Evolutionary conservation across 2,797 vertebrate species (phyloP).

Genomic region (Neosalanx taihuensis): DNA sequence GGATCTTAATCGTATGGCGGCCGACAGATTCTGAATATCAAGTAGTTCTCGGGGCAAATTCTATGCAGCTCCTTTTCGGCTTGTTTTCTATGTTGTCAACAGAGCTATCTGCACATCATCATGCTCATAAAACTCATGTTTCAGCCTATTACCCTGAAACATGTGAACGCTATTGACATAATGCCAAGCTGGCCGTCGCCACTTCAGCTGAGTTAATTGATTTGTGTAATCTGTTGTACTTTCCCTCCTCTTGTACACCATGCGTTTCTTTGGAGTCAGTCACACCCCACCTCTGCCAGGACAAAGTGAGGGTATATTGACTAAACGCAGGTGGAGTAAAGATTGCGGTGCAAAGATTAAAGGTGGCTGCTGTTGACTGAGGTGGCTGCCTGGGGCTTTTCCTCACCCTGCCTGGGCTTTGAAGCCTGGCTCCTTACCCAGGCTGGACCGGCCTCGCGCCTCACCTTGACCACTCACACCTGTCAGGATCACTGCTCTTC

Average conservation of each 20-base stretch:
- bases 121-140: conserved; percentile 42
- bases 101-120: conserved; percentile 38
- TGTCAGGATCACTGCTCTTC: conserved; percentile 63
- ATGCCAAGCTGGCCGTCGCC: conserved; percentile 37
- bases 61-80: neutral
- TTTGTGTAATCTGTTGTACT: conserved; percentile 53
- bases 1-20: conserved; percentile 1
- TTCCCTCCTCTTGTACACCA: conserved; percentile 58
- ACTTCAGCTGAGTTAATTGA: conserved; percentile 39
- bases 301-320: conserved; percentile 70
- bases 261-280: conserved; percentile 49
- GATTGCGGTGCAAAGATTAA: conserved; percentile 71
- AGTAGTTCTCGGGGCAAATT: conserved; percentile 3
- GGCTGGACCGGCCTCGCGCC: conserved; percentile 51
- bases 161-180: conserved; percentile 52
- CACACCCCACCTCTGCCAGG: conserved; percentile 54
- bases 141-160: conserved; percentile 40
- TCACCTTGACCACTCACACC: conserved; percentile 73
- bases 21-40: conserved; percentile 15
- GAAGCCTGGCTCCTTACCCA: conserved; percentile 45
- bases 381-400: conserved; percentile 61
- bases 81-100: conserved; percentile 33
- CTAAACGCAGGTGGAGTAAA: conserved; percentile 66
- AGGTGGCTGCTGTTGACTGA: conserved; percentile 61
- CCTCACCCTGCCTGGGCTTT: conserved; percentile 61